phyloP scores from a whole-genome alignment of 2,797 vertebrate species.

The Mus spretus region DNA sequence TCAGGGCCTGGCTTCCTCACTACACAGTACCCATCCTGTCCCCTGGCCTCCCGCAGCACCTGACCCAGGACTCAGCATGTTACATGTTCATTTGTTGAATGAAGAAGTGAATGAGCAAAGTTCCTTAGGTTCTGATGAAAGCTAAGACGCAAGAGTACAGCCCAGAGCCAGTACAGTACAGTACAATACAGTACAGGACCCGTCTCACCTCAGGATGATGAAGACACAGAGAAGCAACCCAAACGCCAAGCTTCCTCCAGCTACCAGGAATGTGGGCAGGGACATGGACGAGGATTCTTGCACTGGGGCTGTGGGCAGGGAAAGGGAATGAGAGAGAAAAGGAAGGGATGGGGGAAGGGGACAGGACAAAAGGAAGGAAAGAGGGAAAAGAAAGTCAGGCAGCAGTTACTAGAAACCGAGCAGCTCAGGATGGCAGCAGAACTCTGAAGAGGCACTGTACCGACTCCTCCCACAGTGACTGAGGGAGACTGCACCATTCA shows the following conservation, averaged over 20 bases:
- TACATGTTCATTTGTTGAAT: not conserved
- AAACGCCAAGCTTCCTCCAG: slow-evolving; percentile 81
- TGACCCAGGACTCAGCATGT: not conserved
- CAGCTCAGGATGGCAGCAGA: not conserved
- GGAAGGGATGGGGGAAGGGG: too few relatives aligned
- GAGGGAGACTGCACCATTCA: not conserved
- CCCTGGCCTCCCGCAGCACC: not conserved
- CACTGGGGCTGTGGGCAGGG: not conserved
- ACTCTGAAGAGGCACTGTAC: not conserved
- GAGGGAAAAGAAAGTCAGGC: not conserved
- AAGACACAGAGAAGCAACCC: slow-evolving; percentile 74
- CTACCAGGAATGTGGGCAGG: slow-evolving; percentile 80
- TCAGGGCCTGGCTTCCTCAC: not conserved
- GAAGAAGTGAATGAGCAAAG: not conserved
- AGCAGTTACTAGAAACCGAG: not conserved
- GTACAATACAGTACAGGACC: not conserved
- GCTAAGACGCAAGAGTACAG: not conserved
- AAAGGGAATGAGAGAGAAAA: not conserved
- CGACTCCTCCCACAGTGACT: not conserved
- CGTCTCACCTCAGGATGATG: slow-evolving; percentile 86
- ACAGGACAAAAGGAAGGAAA: too few relatives aligned
- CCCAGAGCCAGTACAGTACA: not conserved
- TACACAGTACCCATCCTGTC: not conserved
- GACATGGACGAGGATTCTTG: not conserved
- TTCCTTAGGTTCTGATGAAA: not conserved